Evolutionary conservation across 2,113 vertebrate genomes (phyloP).

Genomic region (Morone saxatilis): DNA sequence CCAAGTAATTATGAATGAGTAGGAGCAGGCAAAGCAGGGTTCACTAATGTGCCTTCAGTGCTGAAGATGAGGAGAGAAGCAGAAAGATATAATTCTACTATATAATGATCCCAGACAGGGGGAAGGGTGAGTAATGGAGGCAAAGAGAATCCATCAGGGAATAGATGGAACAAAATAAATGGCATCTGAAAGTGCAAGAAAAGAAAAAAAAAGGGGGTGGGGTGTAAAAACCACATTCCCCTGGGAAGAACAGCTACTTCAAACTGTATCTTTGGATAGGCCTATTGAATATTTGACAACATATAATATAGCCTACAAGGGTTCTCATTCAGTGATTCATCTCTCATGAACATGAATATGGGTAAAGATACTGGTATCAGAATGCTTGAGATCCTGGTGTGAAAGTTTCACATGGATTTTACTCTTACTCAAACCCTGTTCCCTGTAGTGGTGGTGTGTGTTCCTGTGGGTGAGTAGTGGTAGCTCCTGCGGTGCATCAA

Average conservation of each 20-base stretch:
- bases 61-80: constrained; percentile 47
- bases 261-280: constrained; percentile 52
- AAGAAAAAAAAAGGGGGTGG: not conserved
- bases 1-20: constrained; percentile 80
- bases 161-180: constrained; percentile 56
- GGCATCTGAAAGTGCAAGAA: constrained; percentile 39
- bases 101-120: constrained; percentile 58
- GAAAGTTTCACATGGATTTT: constrained; percentile 47
- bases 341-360: constrained; percentile 26
- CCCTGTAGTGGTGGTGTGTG: constrained; percentile 27
- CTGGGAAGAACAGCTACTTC: constrained; percentile 43
- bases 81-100: constrained; percentile 55
- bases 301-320: constrained; percentile 23
- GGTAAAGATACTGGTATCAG: constrained; percentile 25
- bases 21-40: constrained; percentile 45
- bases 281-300: constrained; percentile 61
- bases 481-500: not conserved
- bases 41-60: constrained; percentile 76
- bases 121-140: constrained; percentile 34
- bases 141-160: constrained; percentile 47
- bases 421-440: constrained; percentile 22
- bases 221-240: constrained; percentile 21
- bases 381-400: constrained; percentile 15
- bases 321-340: constrained; percentile 21
- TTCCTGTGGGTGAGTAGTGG: not conserved